Base-by-base conservation (phyloP, 2,888 invertebrate species). In the Zygogramma bicolorata region DNA sequence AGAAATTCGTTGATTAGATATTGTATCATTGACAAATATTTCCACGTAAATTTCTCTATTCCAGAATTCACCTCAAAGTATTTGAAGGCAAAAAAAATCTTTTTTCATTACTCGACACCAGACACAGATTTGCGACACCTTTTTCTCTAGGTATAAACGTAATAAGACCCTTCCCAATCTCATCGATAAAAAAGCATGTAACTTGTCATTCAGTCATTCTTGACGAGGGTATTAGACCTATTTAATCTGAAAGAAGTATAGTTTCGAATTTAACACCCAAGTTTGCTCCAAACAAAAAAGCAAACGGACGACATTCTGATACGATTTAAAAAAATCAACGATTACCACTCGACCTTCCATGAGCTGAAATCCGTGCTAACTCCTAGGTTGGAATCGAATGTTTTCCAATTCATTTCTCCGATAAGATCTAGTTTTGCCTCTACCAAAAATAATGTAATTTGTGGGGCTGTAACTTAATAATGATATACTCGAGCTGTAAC, bases 191-290 rank as follows among this genome's bases (percentile, higher is more conserved):
- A 53, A 53, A 7, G 3, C 53, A 25, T 53, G 25, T 27, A 53
- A 53, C 53, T 53, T 53, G 53, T 27, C 27, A 46, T 63, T 29
- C 27, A 18, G 18, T 29, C 18, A 31, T 69, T 49, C 13, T 27
- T 62, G 69, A 73, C 62, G 69, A 73, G 73, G 69, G 65, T 66
- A 53, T 53, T 15, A 53, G 61, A 66, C 68, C 18, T 60, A 69
- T 66, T 65, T 31, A 42, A 68, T 68, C 60, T 29, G 57, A 62
- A 71, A 74, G 46, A 68, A 59, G 58, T 71, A 75, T 71, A 75
- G 81, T 75, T 76, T 81, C 76, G 73, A 84, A 85, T 82, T 81
- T 71, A 79, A 85, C 84, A 84, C 85, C 81, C 77, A 79, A 82
- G 83, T 85, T 85, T 85, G 80, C 76, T 67, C 78, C 80, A 84